Evolutionary conservation across 2,797 vertebrate genomes (phyloP), one percentile per base, ranked within the genome.

Genomic region (Chrysocyon brachyurus): DNA sequence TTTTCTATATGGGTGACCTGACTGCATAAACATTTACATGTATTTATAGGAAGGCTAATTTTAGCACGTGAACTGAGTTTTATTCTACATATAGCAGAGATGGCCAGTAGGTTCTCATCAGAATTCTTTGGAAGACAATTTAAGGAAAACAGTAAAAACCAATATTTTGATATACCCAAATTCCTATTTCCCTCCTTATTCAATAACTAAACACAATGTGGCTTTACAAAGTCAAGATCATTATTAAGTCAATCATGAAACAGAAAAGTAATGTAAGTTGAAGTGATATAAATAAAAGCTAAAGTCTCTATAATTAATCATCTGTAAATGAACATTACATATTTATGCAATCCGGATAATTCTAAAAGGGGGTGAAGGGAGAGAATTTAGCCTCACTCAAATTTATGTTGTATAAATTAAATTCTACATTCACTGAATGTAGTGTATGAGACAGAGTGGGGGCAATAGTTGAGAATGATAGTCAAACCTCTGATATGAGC

Each of bases 221-320:
- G 87, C 61, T 87, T 93, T 90, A 46, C 6, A 68, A 94, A 90
- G 46, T 89, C 70, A 93, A 57, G 33, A 82, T 70, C 57, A 87
- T 75, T 17, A n/a, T 3, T 70, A 40, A 82, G 36, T 46, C 24
- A 82, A 28, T 4, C 63, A 0, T 79, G 49, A 57, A 79, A 61
- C 4, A 68, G 33, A 61, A 61, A 95, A 85, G 40, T 88, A 36
- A 2, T 85, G 2, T 1, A 0, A 88, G 54, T 72, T 40, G 90
- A 98, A 93, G 57, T 46, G 40, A 46, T 46, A 46, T 46, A 46
- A 46, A 46, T 46, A 56, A 89, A 82, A 91, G 49, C 49, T 81
- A 36, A 64, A 33, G 57, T 61, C 46, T 31, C 6, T 54, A 6
- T 46, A 87, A 84, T 19, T 89, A 57, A 40, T 93, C 16, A 52